Base-by-base conservation (phyloP, 1,140 invertebrate species). In the Chelonus insularis region DNA sequence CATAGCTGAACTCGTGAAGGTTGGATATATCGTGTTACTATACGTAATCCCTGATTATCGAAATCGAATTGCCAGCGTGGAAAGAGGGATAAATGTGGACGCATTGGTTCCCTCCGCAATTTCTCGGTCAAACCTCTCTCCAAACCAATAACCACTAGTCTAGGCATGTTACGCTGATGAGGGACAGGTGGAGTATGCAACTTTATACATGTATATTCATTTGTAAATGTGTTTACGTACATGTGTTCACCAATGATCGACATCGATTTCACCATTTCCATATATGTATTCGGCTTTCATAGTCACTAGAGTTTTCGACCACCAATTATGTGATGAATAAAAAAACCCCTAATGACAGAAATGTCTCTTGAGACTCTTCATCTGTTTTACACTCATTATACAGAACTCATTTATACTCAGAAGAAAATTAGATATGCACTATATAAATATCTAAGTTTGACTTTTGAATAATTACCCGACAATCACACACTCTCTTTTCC, bases 1-100 rank as follows among this genome's bases (percentile, higher is more conserved):
- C 29, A 45, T 9, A 45, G 29, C 56, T 29, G 57, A 64, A 61
- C 16, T 48, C 2, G 21, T 20, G 20, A 8, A 29, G 37, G 45
- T 11, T 8, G 47, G 43, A 54, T 21, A 58, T 29, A 29, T 29
- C 25, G 3, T 29, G 25, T 62, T 54, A 32, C 41, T 54, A 32
- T 29, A 29, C 20, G 64, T 68, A 68, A 68, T 68, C 64, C 61
- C 64, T 68, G 66, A 68, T 68, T 68, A 68, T 68, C 61, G 61
- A 63, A 56, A 63, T 68, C 60, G 61, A 68, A 68, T 68, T 68
- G 64, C 25, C 25, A 29, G 25, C 7, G 25, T 29, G 25, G 36
- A 37, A 37, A 37, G 36, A 37, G 36, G 12, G 36, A 37, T 37
- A 11, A 37, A 37, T 37, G 12, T 12, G 36, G 12, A 12, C 36